Evolutionary conservation across 2,113 vertebrate genomes (phyloP).

Genomic region (Spheniscus mendiculus): DNA sequence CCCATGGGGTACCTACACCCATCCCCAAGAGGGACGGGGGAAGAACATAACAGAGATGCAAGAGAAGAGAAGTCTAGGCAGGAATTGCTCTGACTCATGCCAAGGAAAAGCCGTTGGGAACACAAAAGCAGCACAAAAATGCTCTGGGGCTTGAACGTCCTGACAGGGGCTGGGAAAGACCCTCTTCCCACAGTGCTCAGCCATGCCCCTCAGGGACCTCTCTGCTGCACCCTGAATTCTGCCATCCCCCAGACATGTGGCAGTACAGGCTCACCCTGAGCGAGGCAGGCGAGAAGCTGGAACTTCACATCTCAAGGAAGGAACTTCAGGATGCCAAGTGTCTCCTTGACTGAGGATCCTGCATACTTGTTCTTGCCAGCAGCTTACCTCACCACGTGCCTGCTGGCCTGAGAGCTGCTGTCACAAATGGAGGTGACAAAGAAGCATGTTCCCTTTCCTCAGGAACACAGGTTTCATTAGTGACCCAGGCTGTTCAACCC

Average conservation of each 20-base stretch:
- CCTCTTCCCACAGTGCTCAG: neutral
- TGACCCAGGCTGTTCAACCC: neutral
- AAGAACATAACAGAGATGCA: neutral
- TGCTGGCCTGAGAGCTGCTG: neutral
- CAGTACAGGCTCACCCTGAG: neutral
- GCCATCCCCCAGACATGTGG: accelerated
- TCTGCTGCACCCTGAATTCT: neutral
- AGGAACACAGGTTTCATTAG: neutral
- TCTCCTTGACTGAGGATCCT: neutral
- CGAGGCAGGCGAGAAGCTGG: neutral
- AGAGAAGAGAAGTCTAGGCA: neutral
- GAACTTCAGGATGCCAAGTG: neutral
- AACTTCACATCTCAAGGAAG: neutral
- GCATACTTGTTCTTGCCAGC: neutral
- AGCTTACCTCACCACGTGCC: neutral
- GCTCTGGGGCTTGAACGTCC: neutral
- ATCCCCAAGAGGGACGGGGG: neutral
- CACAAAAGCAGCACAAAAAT: neutral
- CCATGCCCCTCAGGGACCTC: neutral
- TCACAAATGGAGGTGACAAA: neutral
- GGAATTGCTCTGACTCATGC: neutral
- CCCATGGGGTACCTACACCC: too few species aligned
- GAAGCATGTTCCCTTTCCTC: accelerated
- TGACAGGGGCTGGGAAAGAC: neutral
- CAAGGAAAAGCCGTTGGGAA: neutral